Percentiles rank a stretch among this genome's conserved stretches.
phyloP scores from a whole-genome alignment of 2,888 invertebrate species.

The Trissoscelio sp. region DNA sequence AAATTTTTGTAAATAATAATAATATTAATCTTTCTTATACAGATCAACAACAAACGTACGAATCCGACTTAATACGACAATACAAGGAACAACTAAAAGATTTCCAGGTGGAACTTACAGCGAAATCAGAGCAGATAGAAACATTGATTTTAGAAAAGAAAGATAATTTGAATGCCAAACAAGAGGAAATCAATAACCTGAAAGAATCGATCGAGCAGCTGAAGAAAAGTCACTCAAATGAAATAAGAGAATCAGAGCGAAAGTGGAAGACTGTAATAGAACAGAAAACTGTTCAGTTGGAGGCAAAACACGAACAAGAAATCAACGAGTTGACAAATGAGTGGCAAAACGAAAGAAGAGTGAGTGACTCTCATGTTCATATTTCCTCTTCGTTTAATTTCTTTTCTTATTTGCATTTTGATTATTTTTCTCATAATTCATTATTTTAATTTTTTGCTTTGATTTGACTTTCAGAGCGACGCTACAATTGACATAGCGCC shows the following conservation, averaged over 20 bases:
- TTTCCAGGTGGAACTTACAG: slow-evolving; percentile 79
- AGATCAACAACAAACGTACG: slow-evolving; percentile 81
- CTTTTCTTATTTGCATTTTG: slow-evolving; percentile 9
- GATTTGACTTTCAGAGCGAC: slow-evolving; percentile 66
- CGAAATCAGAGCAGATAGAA: slow-evolving; percentile 81
- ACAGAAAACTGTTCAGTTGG: slow-evolving; percentile 76
- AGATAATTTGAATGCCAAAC: slow-evolving; percentile 71
- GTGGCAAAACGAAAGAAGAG: slow-evolving; percentile 82
- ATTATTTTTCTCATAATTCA: slow-evolving; percentile 29
- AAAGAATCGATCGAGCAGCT: slow-evolving; percentile 73
- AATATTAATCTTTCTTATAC: slow-evolving; percentile 6
- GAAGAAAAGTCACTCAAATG: slow-evolving; percentile 76
- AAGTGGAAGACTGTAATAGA: slow-evolving; percentile 79
- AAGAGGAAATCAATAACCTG: slow-evolving; percentile 76
- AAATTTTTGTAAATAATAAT: too few species aligned
- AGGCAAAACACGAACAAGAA: slow-evolving; percentile 78
- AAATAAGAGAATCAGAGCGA: slow-evolving; percentile 79
- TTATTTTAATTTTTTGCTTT: slow-evolving; percentile 55
- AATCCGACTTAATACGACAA: slow-evolving; percentile 79
- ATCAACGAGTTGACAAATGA: slow-evolving; percentile 80
- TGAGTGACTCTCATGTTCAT: slow-evolving; percentile 64
- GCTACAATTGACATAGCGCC: slow-evolving; percentile 21
- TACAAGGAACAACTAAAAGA: slow-evolving; percentile 81
- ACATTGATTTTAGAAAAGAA: slow-evolving; percentile 76
- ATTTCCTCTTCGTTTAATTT: slow-evolving; percentile 8